Base-by-base conservation (phyloP, 2,888 invertebrate species). In the Caenorhabditis virilis region DNA sequence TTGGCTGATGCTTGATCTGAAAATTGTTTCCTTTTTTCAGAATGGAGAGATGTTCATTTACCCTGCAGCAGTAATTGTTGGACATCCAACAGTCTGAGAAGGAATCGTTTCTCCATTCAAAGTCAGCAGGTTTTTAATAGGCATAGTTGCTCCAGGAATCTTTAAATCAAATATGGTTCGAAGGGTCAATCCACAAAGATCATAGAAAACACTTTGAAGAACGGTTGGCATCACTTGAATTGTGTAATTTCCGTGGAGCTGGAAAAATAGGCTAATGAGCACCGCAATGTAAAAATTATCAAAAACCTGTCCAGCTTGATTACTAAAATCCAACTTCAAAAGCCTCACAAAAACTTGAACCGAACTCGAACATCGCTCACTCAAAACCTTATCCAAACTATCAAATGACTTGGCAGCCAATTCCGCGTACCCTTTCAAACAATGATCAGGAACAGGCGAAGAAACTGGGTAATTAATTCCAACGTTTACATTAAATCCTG, bases 281-380 rank as follows among this genome's bases (percentile, higher is more conserved):
- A 16, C 6, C 5, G 23, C 4, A 5, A 41, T 41, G 5, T 20
- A 41, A 9, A 16, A 20, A 11, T 20, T 41, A 5, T 6, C 41
- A 35, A 2, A 22, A 11, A 47, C 82, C 68, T 79, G 82, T 43
- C 81, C 81, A 18, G 78, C 71, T 50, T 77, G 75, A 25, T 82
- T 77, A 33, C 76, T 71, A 42, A 85, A 84, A 79, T 90, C 87
- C 0, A 91, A 90, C 75, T 91, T 90, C 0, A 93, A 87, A 78
- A 94, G 91, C 0, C 92, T 90, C 0, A 95, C 94, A 80, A 93
- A 93, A 88, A 94, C 93, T 83, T 92, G 91, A 0, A 94, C 92
- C 79, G 93, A 93, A 45, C 93, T 91, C 3, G 94, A 94, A 84
- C 95, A 95, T 75, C 93, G 89, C 82, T 92, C 91, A 0, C 93